A percentile compares a stretch with the other conserved stretches of the same genome.
phyloP scores from a whole-genome alignment of 2,113 vertebrate genomes.

The Cephalophus harveyi region DNA sequence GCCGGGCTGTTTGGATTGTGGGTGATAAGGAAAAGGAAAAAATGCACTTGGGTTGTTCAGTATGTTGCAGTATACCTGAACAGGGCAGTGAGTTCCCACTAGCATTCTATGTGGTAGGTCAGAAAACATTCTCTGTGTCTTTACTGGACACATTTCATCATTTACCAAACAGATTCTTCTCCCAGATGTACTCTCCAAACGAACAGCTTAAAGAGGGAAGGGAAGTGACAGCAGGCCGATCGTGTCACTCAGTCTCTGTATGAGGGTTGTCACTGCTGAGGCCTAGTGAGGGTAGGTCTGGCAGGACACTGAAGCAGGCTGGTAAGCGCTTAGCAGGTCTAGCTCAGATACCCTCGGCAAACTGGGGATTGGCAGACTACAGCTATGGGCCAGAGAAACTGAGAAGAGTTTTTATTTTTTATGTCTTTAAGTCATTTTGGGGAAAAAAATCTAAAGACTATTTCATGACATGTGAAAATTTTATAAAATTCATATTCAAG shows the following conservation, averaged over 20 bases:
- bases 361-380: neutral
- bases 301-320: neutral
- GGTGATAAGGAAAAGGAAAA: neutral
- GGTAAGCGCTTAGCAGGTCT: neutral
- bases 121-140: neutral
- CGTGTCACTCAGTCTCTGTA: neutral
- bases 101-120: neutral
- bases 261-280: neutral
- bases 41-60: neutral
- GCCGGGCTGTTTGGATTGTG: conserved; percentile 6
- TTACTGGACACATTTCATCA: neutral
- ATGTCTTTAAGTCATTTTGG: neutral
- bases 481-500: neutral
- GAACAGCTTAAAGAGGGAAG: neutral
- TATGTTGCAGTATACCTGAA: neutral
- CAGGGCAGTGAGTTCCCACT: neutral
- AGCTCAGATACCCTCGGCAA: neutral
- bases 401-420: neutral
- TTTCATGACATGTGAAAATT: neutral
- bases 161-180: neutral
- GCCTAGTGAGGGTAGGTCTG: neutral
- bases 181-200: neutral
- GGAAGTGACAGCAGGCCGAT: neutral
- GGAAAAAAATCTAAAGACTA: neutral
- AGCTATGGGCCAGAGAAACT: neutral